Conservation (phyloP, 2,888 invertebrate genomes). For the Diadegma fenestrale region DNA sequence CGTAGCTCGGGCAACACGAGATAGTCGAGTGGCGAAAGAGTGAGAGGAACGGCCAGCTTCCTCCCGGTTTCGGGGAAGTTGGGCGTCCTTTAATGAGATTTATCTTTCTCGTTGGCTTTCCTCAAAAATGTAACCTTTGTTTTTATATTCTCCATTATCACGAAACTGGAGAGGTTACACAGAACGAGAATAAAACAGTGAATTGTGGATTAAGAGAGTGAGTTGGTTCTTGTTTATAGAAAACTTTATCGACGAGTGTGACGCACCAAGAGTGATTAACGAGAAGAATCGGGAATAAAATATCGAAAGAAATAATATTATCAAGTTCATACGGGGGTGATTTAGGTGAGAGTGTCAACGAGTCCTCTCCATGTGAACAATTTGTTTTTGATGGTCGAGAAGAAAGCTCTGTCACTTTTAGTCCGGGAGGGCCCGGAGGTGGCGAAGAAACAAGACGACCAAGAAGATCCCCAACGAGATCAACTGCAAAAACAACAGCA, state of each 20-base stretch:
- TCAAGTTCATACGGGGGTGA: neutral
- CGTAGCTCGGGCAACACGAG: constrained; percentile 63
- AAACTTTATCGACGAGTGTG: constrained; percentile 24
- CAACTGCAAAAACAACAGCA: constrained; percentile 27
- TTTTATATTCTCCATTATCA: constrained; percentile 8
- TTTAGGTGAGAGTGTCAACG: constrained; percentile 24
- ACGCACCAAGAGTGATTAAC: constrained; percentile 1
- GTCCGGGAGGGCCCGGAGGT: constrained; percentile 54
- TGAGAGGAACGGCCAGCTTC: constrained; percentile 67
- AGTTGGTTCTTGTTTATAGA: constrained; percentile 18
- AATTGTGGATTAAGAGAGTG: constrained; percentile 30
- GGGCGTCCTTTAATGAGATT: constrained; percentile 57
- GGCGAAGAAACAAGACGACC: constrained; percentile 45
- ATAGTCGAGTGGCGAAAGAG: constrained; percentile 59
- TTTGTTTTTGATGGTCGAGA: constrained; percentile 62
- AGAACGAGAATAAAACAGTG: constrained; percentile 11
- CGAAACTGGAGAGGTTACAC: constrained; percentile 6
- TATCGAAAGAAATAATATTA: neutral
- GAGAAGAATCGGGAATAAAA: neutral
- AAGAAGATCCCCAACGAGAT: constrained; percentile 4
- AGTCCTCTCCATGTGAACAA: constrained; percentile 21
- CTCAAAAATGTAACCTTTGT: constrained; percentile 8
- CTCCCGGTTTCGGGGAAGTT: constrained; percentile 68
- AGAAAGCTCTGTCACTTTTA: constrained; percentile 52
- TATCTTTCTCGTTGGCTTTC: neutral